Evolutionary conservation across 2,888 invertebrate genomes (phyloP).

Genomic region (Torymus tubicola): DNA sequence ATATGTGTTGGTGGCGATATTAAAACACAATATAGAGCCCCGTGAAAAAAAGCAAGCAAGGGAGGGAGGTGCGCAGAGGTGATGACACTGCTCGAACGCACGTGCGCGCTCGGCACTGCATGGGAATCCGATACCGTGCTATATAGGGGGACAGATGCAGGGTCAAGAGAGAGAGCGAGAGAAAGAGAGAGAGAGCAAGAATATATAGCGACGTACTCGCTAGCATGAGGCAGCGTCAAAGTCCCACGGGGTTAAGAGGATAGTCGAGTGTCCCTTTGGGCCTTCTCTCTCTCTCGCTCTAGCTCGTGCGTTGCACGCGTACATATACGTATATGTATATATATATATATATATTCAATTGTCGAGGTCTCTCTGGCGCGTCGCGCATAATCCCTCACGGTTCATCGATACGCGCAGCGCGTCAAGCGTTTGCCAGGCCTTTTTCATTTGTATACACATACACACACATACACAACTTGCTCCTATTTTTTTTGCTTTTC

Average conservation of each 20-base stretch:
- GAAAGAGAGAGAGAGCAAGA: no score
- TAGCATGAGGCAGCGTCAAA: constrained; percentile 55
- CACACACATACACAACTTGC: no score
- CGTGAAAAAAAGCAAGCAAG: constrained; percentile 25
- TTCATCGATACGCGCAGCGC: constrained; percentile 46
- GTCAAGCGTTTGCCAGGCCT: constrained; percentile 21
- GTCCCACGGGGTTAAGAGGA: constrained; percentile 71
- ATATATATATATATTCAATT: constrained; percentile 22
- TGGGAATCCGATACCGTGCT: constrained; percentile 72
- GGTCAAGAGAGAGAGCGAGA: constrained; percentile 67
- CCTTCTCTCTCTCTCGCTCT: neutral
- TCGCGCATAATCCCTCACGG: constrained; percentile 42
- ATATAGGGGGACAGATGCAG: constrained; percentile 63
- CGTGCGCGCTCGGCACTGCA: constrained; percentile 66
- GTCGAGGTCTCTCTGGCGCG: neutral
- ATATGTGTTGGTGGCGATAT: constrained; percentile 69
- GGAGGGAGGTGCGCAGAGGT: constrained; percentile 63
- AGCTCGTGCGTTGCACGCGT: neutral
- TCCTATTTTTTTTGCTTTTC: neutral
- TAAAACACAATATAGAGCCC: constrained; percentile 71
- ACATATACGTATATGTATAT: neutral
- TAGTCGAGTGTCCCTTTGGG: constrained; percentile 47
- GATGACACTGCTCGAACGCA: constrained; percentile 75
- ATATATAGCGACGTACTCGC: neutral
- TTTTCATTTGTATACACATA: neutral